Evolutionary conservation across 2,888 invertebrate species (phyloP), one percentile per base, ranked within the genome.

Genomic region (Tetheella fluctuosa): DNA sequence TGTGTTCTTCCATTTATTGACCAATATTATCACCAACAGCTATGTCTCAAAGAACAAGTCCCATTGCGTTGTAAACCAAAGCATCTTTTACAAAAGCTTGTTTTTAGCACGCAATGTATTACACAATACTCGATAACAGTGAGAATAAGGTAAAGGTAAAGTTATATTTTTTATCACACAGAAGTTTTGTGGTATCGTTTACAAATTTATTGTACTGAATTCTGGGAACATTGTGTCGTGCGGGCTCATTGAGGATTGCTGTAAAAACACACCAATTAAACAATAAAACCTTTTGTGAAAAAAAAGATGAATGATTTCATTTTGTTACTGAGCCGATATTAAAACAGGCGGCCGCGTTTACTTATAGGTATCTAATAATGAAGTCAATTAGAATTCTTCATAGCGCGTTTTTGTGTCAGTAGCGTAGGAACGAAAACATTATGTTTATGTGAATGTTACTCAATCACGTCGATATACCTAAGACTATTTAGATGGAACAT

Each of bases 101-200:
- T 54, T 52, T n/a, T 23, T 37, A 67, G 28, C 39, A 28, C 67
- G 73, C 73, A 77, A 74, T 85, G 82, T 64, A 77, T 58, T 34
- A 12, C 2, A n/a, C 30, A 62, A n/a, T 52, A 1, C 25, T 28
- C 30, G 15, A 12, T 61, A 34, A 63, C 52, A 48, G 55, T 64
- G 59, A 61, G 59, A 68, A 59, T 58, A 42, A 58, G 20, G 13
- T 20, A 55, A 34, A n/a, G 52, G 23, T 17, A 65, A 59, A 48
- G 64, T 37, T 30, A 59, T 69, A 70, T 80, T 81, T 82, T 85
- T 78, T 73, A 77, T 75, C 68, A 77, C 77, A 90, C 92, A 92
- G 92, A 88, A 92, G 92, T 92, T 89, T 85, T 88, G 89, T 86
- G 89, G 89, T 86, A 86, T 84, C 86, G 83, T 87, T 90, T 91